These are phyloP conservation scores for Nyctibius grandis DNA, from an alignment of 2,797 vertebrate species.

Conservation along the genomic window DNA sequence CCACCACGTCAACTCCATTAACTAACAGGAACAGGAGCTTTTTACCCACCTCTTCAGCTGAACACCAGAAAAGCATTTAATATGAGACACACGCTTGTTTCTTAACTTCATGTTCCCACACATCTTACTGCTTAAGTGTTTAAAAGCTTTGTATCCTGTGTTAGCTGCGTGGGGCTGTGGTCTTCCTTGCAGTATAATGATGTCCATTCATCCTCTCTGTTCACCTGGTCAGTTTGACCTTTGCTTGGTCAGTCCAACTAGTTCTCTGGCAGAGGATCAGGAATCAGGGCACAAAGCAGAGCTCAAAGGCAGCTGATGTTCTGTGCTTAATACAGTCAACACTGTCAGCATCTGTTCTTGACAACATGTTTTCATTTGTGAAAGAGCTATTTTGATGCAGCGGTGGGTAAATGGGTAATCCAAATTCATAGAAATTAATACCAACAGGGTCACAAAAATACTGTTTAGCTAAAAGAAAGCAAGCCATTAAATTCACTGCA, in stretches of 20 bases:
- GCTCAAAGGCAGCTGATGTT: neutral
- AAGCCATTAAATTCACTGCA: neutral
- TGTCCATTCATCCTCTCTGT: neutral
- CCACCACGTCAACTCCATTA: neutral
- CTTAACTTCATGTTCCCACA: neutral
- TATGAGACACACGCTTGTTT: neutral
- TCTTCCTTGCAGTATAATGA: neutral
- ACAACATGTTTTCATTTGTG: neutral
- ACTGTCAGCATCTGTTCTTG: neutral
- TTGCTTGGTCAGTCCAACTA: neutral
- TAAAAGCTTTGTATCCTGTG: neutral
- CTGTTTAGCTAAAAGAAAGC: neutral
- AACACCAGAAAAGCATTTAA: neutral
- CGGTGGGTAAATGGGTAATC: neutral
- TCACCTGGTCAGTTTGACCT: neutral
- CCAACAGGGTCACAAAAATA: neutral
- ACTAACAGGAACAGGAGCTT: neutral
- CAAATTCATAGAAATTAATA: neutral
- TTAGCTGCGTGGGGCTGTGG: too few species aligned
- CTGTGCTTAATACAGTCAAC: neutral
- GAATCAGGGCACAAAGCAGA: neutral
- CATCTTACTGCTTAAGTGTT: neutral
- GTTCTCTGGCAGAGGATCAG: fast-evolving
- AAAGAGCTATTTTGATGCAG: neutral
- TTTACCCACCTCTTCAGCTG: neutral